Base-by-base conservation (phyloP, 2,797 vertebrate species). In the Micromesistius poutassou region DNA sequence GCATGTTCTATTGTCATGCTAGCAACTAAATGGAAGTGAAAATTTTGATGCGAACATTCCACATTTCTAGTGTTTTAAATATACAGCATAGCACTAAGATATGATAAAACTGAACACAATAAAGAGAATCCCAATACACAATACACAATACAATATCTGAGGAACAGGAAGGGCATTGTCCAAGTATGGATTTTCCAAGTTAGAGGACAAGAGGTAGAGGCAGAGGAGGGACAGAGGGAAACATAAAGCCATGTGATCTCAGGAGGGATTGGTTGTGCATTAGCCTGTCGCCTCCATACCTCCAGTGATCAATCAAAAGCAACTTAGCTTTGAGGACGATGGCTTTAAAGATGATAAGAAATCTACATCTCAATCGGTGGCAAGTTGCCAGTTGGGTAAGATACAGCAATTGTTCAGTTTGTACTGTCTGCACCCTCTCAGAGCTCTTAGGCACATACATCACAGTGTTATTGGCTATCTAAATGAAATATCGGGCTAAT, bases 401-500 rank as follows among this genome's bases (percentile, higher is more conserved):
- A 19, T 10, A 30, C 10, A 68, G 40, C 12, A 7, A 81, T 42
- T 31, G 55, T 73, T 16, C 76, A 75, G 66, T 40, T 66, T n/a
- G 30, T 72, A 35, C 68, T 72, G 22, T 74, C 46, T 77, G 62
- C 7, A 10, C 62, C 62, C 40, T 73, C 75, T 75, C 28, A 28
- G 75, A 31, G 19, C 76, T 85, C 79, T 80, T 88, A 13, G 33
- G 42, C 7, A 36, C 40, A 30, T 73, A 77, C 75, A 66, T 83
- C 36, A 70, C 72, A 33, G 38, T 76, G 70, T 80, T 74, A 83
- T 36, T 84, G 68, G 71, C 74, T 80, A 10, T 76, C 84, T 80
- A 74, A 74, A 25, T 79, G 30, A 5, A 77, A 71, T 72, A 78
- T 82, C 72, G 4, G 35, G n/a, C 78, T 87, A 87, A 89, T 89